Conservation (phyloP, 2,797 vertebrate species). For the Pogoniulus pusillus region DNA sequence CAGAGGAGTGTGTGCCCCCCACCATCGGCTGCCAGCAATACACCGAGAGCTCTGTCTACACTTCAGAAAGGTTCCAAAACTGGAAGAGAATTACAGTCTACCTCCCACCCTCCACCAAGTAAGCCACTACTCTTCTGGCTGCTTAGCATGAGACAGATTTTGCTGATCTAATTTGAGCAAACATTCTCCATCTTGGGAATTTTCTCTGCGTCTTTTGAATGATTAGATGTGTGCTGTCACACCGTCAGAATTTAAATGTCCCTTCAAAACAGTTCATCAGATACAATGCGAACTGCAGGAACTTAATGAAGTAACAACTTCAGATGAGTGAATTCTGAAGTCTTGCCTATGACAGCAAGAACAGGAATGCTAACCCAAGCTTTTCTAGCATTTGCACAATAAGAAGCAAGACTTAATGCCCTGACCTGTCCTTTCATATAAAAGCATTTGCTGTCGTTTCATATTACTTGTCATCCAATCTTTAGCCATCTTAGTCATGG, state of each 20-base stretch:
- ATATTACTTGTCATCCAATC: neutral
- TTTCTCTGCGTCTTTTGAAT: conserved; percentile 54
- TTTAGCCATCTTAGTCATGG: neutral
- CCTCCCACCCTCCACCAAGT: conserved; percentile 89
- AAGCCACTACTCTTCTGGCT: conserved; percentile 56
- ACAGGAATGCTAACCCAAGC: neutral
- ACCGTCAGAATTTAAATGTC: conserved; percentile 2
- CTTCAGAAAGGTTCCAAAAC: conserved; percentile 90
- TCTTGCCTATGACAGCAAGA: neutral
- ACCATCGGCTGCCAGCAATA: conserved; percentile 95
- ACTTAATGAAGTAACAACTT: conserved; percentile 3
- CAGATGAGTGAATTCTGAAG: neutral
- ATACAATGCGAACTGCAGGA: neutral
- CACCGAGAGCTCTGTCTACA: conserved; percentile 91
- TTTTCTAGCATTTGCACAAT: neutral
- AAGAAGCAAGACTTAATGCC: neutral
- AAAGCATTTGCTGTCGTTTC: neutral
- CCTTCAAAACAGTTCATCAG: conserved; percentile 35
- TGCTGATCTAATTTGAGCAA: conserved; percentile 65
- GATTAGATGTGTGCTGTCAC: conserved; percentile 49
- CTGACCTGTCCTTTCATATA: neutral
- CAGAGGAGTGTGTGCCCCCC: conserved; percentile 93
- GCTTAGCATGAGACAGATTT: conserved; percentile 34
- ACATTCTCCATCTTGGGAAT: conserved; percentile 24
- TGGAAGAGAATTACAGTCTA: conserved; percentile 95